Evolutionary conservation across 30 jellyfish, hydroid and myxozoan species (phyloP).

Genomic region (Catostylus mosaicus): DNA sequence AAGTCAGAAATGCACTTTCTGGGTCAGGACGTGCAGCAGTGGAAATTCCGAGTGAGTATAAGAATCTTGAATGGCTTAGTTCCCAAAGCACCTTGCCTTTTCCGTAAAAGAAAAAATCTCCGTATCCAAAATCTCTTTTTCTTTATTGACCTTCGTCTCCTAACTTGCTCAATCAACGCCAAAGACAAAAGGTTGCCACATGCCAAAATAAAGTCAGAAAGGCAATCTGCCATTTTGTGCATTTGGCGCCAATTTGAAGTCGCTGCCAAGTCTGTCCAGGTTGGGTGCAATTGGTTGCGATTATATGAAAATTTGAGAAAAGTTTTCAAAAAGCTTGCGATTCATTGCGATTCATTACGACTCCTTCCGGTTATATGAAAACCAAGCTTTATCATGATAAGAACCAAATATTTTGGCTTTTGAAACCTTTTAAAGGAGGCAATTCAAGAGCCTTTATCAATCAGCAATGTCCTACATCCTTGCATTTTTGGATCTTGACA

Average conservation of each 20-base stretch:
- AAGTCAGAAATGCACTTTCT: not conserved
- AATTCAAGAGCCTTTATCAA: too few species aligned
- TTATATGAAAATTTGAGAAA: not conserved
- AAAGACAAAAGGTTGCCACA: not conserved
- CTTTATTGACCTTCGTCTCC: not conserved
- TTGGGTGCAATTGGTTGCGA: not conserved
- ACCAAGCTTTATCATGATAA: too few species aligned
- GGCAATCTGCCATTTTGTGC: constrained; percentile 1
- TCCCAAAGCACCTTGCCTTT: not conserved
- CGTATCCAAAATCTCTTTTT: not conserved
- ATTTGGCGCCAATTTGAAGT: not conserved
- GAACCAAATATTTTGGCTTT: too few species aligned
- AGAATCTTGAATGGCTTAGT: not conserved
- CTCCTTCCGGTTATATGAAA: too few species aligned
- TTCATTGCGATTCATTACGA: too few species aligned
- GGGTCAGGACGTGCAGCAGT: not conserved
- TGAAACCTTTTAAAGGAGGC: too few species aligned
- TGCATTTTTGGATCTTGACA: too few species aligned
- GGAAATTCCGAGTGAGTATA: not conserved
- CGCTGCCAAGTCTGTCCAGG: not conserved
- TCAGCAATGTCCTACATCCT: too few species aligned
- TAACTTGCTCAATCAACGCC: not conserved
- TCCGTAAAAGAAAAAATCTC: not conserved
- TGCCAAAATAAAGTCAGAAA: not conserved
- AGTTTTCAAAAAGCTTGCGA: too few species aligned